phyloP scores from a whole-genome alignment of 1,140 invertebrate species.

The Parapsyche elsis region DNA sequence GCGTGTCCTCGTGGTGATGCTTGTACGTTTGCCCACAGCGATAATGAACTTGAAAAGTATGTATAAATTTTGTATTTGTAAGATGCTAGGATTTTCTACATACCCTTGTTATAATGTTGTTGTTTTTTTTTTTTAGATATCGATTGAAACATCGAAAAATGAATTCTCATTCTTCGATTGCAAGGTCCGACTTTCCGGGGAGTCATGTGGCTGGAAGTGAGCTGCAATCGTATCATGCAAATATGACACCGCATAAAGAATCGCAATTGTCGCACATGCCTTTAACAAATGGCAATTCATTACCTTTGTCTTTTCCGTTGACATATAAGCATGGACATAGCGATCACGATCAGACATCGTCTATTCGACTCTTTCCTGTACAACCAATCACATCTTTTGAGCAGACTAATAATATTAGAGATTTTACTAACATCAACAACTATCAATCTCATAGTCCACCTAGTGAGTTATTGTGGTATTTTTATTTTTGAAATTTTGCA shows the following conservation, averaged over 20 bases:
- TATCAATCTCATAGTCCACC: slow-evolving; percentile 8
- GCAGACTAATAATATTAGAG: slow-evolving; percentile 25
- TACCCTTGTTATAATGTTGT: no score
- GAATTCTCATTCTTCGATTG: slow-evolving; percentile 56
- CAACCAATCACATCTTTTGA: slow-evolving; percentile 16
- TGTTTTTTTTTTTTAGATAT: slow-evolving; percentile 65
- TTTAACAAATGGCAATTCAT: slow-evolving; percentile 40
- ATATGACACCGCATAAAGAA: slow-evolving; percentile 38
- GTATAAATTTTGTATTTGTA: background rate
- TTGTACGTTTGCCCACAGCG: slow-evolving; percentile 93
- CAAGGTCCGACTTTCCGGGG: slow-evolving; percentile 20
- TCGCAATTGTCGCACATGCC: slow-evolving; percentile 31
- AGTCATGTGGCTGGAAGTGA: slow-evolving; percentile 1
- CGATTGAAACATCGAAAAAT: slow-evolving; percentile 71
- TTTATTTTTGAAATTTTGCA: background rate
- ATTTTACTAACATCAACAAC: slow-evolving; percentile 17
- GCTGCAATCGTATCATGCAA: slow-evolving; percentile 22
- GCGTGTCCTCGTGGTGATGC: slow-evolving; percentile 86
- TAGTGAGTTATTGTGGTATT: slow-evolving; percentile 16
- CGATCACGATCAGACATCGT: slow-evolving; percentile 20
- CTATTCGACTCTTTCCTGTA: background rate
- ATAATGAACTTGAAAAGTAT: slow-evolving; percentile 89
- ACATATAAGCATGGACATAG: slow-evolving; percentile 10
- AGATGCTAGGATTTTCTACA: no score
- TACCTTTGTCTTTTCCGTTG: background rate